phyloP scores from a whole-genome alignment of 1,140 invertebrate genomes.

The Apis dorsata region DNA sequence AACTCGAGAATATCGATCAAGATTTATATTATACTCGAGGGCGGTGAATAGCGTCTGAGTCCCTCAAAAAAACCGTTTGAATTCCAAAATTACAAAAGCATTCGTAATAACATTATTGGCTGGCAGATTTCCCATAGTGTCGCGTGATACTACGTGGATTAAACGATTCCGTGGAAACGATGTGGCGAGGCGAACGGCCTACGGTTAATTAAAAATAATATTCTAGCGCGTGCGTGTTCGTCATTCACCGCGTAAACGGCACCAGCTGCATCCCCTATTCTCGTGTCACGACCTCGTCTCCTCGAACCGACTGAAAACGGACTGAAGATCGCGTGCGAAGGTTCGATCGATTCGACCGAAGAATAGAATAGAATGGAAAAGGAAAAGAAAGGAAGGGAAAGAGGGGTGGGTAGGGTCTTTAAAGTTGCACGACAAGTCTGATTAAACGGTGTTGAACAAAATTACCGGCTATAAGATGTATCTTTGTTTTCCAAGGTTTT shows the following conservation, averaged over 20 bases:
- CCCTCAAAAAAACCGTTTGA: background rate
- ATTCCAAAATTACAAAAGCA: constrained; percentile 60
- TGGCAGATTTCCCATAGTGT: constrained; percentile 31
- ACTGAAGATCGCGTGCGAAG: background rate
- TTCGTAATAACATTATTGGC: constrained; percentile 59
- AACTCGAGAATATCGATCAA: too few species aligned
- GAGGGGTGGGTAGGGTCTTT: background rate
- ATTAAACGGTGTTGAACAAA: background rate
- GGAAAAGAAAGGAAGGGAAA: too few species aligned
- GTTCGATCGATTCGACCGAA: background rate
- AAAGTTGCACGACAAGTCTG: background rate
- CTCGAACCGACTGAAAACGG: background rate
- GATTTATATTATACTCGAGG: too few species aligned
- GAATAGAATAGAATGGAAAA: background rate
- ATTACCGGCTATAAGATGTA: background rate
- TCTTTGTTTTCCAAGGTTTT: background rate
- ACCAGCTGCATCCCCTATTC: too few species aligned
- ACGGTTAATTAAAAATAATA: constrained; percentile 51
- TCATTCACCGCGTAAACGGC: background rate
- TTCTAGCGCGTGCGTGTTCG: background rate
- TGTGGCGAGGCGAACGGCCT: background rate
- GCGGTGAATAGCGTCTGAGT: too few species aligned
- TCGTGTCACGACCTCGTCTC: background rate
- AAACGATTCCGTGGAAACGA: constrained; percentile 28
- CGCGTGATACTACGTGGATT: background rate